Evolutionary conservation across 2,888 invertebrate species (phyloP).

Genomic region (Cantharis rustica): DNA sequence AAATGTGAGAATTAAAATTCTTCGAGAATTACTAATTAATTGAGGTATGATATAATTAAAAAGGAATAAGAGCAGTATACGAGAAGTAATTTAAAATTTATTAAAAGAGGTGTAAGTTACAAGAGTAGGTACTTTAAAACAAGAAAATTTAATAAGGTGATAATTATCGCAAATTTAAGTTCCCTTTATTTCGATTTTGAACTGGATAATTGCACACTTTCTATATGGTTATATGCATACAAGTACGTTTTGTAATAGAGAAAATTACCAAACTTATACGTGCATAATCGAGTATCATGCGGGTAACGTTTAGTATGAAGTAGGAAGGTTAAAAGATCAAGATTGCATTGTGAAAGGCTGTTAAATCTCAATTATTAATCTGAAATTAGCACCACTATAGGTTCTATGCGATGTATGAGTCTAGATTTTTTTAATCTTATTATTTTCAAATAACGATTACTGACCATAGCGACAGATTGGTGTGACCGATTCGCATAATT

Average conservation of each 20-base stretch:
- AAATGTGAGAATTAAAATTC: not conserved
- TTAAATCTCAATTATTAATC: not conserved
- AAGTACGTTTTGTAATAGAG: not conserved
- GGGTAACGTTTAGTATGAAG: not conserved
- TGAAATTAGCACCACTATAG: not conserved
- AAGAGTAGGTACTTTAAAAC: not conserved
- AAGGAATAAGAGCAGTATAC: not conserved
- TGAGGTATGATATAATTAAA: not conserved
- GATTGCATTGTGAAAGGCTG: not conserved
- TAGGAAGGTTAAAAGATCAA: not conserved
- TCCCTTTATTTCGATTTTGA: constrained; percentile 6
- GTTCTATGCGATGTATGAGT: too few relatives aligned
- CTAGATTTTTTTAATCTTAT: not conserved
- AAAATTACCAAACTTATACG: not conserved
- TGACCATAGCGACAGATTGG: not conserved
- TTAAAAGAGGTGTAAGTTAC: not conserved
- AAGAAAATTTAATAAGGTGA: constrained; percentile 7
- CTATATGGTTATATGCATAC: not conserved
- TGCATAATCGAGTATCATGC: not conserved
- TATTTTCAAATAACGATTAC: not conserved
- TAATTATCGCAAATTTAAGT: constrained; percentile 10
- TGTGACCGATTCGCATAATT: not conserved
- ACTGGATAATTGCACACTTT: constrained; percentile 4
- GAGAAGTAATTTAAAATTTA: not conserved
- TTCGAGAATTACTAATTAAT: not conserved